phyloP scores from a whole-genome alignment of 2,797 vertebrate genomes.

The Yasuhikotakia modesta region DNA sequence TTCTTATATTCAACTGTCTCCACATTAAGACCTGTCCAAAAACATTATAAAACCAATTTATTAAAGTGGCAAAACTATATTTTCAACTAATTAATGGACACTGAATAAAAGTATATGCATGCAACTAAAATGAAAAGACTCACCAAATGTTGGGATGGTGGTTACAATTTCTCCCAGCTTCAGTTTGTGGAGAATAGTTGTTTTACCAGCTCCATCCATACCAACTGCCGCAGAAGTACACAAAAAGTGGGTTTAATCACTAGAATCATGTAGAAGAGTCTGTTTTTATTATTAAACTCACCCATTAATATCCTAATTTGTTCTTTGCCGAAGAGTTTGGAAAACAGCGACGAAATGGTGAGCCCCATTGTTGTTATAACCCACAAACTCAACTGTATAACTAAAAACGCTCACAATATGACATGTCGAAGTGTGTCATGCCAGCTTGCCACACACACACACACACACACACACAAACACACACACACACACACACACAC shows the following conservation, averaged over 20 bases:
- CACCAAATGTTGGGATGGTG: slow-evolving; percentile 80
- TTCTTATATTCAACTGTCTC: slow-evolving; percentile 91
- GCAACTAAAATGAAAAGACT: slow-evolving; percentile 31
- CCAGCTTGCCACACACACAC: no score
- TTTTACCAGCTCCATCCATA: slow-evolving; percentile 79
- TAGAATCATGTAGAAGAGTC: no score
- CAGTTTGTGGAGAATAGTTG: slow-evolving; percentile 79
- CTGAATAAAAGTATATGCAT: not conserved
- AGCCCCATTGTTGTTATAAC: slow-evolving; percentile 75
- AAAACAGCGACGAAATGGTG: slow-evolving; percentile 81
- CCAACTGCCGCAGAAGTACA: slow-evolving; percentile 67
- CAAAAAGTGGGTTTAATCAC: not conserved
- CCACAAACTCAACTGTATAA: not conserved
- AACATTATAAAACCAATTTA: not conserved
- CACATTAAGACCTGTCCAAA: slow-evolving; percentile 83
- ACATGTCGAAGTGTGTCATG: not conserved
- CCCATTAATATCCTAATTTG: slow-evolving; percentile 87
- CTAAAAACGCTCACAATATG: not conserved
- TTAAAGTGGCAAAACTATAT: not conserved
- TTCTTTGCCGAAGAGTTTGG: slow-evolving; percentile 84
- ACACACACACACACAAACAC: no score
- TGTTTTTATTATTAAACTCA: slow-evolving; percentile 55
- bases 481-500: no score
- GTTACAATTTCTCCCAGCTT: slow-evolving; percentile 80
- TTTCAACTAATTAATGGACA: not conserved